phyloP scores from a whole-genome alignment of 2,888 invertebrate genomes.

The Vanessa cardui region DNA sequence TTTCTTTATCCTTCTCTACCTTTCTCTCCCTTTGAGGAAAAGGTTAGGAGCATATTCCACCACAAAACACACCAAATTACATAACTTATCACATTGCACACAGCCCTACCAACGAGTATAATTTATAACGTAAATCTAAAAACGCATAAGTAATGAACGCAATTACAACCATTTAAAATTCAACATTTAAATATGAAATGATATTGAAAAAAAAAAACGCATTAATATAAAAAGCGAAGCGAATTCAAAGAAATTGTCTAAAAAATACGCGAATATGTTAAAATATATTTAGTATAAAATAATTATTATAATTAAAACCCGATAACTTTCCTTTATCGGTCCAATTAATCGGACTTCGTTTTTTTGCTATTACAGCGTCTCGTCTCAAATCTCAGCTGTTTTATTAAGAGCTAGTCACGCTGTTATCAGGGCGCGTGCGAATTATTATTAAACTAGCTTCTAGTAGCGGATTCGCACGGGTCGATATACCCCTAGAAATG shows the following conservation, averaged over 20 bases:
- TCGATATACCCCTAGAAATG: too few relatives aligned
- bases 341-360: conserved; percentile 1
- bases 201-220: background rate
- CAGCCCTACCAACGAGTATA: too few relatives aligned
- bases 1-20: too few relatives aligned
- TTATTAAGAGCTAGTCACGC: background rate
- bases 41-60: too few relatives aligned
- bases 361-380: background rate
- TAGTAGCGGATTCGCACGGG: too few relatives aligned
- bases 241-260: conserved; percentile 1
- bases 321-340: conserved; percentile 4
- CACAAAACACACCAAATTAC: too few relatives aligned
- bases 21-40: too few relatives aligned
- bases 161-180: background rate
- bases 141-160: background rate
- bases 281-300: background rate
- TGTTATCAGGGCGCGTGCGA: conserved; percentile 34
- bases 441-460: conserved; percentile 29
- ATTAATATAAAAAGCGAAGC: background rate
- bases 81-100: too few relatives aligned
- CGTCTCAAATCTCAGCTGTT: conserved; percentile 1
- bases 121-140: background rate
- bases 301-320: background rate
- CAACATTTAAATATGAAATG: background rate
- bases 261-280: conserved; percentile 4